Evolutionary conservation across 2,113 vertebrate genomes (phyloP).

Genomic region (Fregetta grallaria): DNA sequence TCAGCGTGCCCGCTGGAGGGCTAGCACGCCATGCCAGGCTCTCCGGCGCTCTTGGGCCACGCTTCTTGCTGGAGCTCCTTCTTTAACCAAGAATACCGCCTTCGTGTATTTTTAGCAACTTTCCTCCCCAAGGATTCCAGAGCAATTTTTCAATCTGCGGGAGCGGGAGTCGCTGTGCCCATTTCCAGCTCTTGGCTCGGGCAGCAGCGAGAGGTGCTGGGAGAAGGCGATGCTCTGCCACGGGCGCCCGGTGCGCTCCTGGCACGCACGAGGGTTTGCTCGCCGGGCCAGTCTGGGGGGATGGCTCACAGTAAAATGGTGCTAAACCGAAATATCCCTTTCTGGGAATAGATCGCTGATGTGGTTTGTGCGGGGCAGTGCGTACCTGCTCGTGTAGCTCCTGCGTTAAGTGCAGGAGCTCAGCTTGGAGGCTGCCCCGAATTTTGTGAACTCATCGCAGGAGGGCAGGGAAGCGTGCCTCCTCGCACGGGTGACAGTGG

Average conservation of each 20-base stretch:
- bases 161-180: background rate
- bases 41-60: background rate
- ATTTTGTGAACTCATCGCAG: accelerated
- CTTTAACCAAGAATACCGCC: background rate
- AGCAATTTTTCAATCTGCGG: constrained; percentile 21
- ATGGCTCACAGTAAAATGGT: background rate
- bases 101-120: constrained; percentile 50
- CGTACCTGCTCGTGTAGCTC: accelerated
- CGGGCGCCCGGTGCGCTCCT: background rate
- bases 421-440: background rate
- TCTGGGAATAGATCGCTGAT: background rate
- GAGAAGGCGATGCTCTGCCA: background rate
- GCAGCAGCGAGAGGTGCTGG: background rate
- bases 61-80: background rate
- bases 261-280: background rate
- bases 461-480: background rate
- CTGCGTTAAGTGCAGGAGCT: background rate
- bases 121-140: constrained; percentile 47
- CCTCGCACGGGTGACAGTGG: background rate
- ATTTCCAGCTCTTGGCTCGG: background rate
- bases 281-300: background rate
- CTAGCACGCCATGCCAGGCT: background rate
- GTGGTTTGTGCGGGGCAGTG: background rate
- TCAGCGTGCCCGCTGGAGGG: background rate
- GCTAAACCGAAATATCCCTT: background rate